Evolutionary conservation across 2,797 vertebrate genomes (phyloP), one percentile per base, ranked within the genome.

Genomic region (Gallinago stenura): DNA sequence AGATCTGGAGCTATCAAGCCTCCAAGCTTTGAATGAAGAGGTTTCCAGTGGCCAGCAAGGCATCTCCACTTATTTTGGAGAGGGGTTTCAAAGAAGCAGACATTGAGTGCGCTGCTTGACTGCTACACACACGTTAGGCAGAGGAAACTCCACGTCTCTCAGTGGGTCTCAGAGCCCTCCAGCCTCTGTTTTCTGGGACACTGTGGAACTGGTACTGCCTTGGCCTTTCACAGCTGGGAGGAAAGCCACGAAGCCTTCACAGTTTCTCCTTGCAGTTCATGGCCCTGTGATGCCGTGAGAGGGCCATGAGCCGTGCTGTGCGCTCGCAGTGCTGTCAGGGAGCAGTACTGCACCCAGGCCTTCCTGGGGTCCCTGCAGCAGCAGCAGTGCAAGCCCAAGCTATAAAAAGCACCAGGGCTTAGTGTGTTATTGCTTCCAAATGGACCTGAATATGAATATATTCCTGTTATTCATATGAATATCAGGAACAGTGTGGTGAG

Each of bases 121-220:
- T 1, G 0, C n/a, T 19, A 15, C 4, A 25, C 9, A 21, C 13
- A 24, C 6, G 6, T 33, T 16, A 37, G 17, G 17, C 5, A 45
- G 77, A 60, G 19, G 60, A 43, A 45, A 50, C 41, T 39, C 58
- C 33, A 12, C 1, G 2, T 9, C 10, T 53, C 70, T 16, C 35
- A 11, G 41, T 7, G 25, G 24, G 17, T 39, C 17, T 69, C 16
- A 6, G 62, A 69, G 72, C 41, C 82, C 73, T 9, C 45, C 50
- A 31, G 24, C 5, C 50, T 48, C 60, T 3, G 3, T 51, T 26
- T 35, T n/a, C 39, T 1, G 3, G 21, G 39, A 64, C 41, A 19
- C 65, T 6, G 11, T 18, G 33, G 16, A 41, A 28, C 21, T 0
- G 3, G 51, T 24, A 25, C 64, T 31, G 19, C 53, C 22, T 31